These are phyloP conservation scores for Pseudachorutes palmiensis DNA, from an alignment of 1,140 invertebrate genomes.

Conservation along the genomic window DNA sequence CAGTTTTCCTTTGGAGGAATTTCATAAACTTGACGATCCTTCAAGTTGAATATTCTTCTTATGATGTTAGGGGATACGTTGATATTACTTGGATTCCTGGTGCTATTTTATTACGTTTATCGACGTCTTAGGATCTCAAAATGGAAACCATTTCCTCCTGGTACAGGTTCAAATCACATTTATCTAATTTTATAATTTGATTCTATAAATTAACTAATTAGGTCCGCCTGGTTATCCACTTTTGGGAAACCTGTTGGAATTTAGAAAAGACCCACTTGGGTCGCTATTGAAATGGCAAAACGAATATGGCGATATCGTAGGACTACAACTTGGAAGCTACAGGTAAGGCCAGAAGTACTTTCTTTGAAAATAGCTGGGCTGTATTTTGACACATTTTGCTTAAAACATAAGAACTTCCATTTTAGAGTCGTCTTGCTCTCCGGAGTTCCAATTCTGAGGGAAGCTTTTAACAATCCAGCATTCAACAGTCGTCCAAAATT, in stretches of 20 bases:
- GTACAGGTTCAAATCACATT: not conserved
- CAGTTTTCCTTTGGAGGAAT: too few relatives aligned
- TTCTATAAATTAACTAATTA: not conserved
- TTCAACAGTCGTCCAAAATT: constrained; percentile 2
- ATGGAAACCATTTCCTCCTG: not conserved
- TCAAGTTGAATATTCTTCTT: too few relatives aligned
- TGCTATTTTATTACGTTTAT: not conserved
- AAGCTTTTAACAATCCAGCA: not conserved
- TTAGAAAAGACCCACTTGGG: not conserved
- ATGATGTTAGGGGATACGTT: too few relatives aligned
- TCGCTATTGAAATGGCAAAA: not conserved
- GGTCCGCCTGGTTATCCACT: not conserved
- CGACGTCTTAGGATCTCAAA: not conserved
- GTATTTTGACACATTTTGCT: not conserved
- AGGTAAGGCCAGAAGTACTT: too few relatives aligned
- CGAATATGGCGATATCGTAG: not conserved
- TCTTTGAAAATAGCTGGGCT: not conserved
- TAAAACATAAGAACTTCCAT: not conserved
- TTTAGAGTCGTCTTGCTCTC: not conserved
- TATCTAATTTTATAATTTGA: not conserved
- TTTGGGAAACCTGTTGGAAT: not conserved
- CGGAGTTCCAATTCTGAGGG: not conserved
- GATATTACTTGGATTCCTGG: too few relatives aligned
- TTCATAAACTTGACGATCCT: too few relatives aligned
- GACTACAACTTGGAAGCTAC: not conserved